phyloP scores from a whole-genome alignment of 2,797 vertebrate genomes.

The Falco cherrug region DNA sequence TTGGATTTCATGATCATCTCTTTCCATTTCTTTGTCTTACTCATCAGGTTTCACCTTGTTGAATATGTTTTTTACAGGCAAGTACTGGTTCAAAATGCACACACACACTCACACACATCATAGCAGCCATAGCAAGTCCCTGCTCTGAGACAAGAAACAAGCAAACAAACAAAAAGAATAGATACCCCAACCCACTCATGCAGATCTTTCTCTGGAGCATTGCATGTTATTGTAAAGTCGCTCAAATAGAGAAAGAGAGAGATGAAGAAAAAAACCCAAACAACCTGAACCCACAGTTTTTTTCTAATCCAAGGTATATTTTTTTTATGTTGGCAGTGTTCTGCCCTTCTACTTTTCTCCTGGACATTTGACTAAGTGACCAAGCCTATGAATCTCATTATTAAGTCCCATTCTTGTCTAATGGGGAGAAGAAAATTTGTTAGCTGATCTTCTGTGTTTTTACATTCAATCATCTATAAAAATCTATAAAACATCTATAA shows the following conservation, averaged over 20 bases:
- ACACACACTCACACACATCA: background rate
- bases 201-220: background rate
- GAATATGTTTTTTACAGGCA: conserved; percentile 27
- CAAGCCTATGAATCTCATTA: background rate
- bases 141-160: background rate
- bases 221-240: background rate
- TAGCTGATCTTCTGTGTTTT: background rate
- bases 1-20: background rate
- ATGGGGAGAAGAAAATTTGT: background rate
- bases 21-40: background rate
- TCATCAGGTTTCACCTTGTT: conserved; percentile 27
- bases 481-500: background rate
- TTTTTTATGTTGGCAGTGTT: background rate
- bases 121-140: background rate
- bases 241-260: background rate
- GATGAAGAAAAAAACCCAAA: background rate
- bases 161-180: background rate
- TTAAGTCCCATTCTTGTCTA: background rate
- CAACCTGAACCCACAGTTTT: background rate
- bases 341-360: background rate
- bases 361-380: background rate
- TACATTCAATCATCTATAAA: background rate
- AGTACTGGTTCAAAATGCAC: background rate
- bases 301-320: background rate
- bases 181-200: background rate